phyloP scores from a whole-genome alignment of 2,113 vertebrate species.

The Chascanopsetta lugubris region DNA sequence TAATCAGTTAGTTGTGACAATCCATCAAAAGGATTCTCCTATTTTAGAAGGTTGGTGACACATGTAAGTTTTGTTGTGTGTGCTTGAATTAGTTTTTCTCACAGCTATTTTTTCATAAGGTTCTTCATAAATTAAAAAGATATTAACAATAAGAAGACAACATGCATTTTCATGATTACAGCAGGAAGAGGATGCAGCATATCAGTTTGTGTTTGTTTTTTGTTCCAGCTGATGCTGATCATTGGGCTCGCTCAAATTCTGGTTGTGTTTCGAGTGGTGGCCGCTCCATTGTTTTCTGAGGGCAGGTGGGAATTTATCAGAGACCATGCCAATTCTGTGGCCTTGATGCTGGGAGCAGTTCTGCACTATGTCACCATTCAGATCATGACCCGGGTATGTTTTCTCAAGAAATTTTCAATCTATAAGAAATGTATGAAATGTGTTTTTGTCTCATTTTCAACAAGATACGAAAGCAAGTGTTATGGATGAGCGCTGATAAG shows the following conservation, averaged over 20 bases:
- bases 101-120: too few species aligned
- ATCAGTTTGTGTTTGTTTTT: constrained; percentile 18
- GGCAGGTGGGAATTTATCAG: constrained; percentile 62
- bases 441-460: neutral
- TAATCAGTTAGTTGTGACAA: too few species aligned
- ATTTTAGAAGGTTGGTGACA: too few species aligned
- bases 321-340: constrained; percentile 78
- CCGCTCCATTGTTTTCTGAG: constrained; percentile 72
- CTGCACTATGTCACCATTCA: constrained; percentile 90
- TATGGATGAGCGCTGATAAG: neutral
- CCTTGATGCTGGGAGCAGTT: constrained; percentile 84
- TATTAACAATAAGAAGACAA: neutral
- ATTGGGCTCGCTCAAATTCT: constrained; percentile 86
- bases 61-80: too few species aligned
- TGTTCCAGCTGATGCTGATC: constrained; percentile 84
- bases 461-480: neutral
- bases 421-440: neutral
- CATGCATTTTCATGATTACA: neutral
- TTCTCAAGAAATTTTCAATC: neutral
- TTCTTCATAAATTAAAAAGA: too few species aligned
- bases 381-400: constrained; percentile 83
- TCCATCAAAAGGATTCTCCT: too few species aligned
- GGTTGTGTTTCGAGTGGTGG: constrained; percentile 88
- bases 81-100: too few species aligned
- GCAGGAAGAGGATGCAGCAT: neutral